Evolutionary conservation across 1,140 invertebrate genomes (phyloP).

Genomic region (Brachionus manjavacas): DNA sequence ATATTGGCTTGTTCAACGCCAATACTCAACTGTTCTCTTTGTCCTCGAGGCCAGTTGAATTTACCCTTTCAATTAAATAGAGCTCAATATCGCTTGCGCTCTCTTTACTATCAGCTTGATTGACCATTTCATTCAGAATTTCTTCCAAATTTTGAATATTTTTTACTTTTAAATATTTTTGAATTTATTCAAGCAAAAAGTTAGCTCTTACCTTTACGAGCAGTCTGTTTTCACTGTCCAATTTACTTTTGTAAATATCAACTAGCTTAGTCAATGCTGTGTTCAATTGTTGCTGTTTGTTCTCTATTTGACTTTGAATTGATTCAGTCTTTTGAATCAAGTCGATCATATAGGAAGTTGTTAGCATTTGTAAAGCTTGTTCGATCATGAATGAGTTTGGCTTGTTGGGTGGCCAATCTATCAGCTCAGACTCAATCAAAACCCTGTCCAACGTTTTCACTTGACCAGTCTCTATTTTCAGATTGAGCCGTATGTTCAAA

Average conservation of each 20-base stretch:
- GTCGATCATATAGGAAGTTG: background rate
- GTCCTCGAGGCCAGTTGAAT: background rate
- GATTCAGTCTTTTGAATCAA: background rate
- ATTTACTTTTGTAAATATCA: slow-evolving; percentile 1
- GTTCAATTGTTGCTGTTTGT: background rate
- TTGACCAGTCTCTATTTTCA: slow-evolving; percentile 1
- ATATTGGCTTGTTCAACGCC: background rate
- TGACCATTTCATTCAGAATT: background rate
- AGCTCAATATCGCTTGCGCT: background rate
- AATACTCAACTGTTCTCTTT: background rate
- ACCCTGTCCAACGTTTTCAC: background rate
- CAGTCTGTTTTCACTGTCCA: background rate
- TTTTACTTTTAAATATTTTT: background rate
- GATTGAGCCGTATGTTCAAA: background rate
- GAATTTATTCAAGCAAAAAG: background rate
- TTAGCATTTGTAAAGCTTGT: background rate
- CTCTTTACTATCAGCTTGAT: background rate
- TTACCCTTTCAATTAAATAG: background rate
- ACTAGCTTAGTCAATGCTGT: background rate
- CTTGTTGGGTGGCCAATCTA: background rate
- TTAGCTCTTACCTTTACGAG: background rate
- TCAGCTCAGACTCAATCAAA: background rate
- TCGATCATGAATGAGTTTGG: background rate
- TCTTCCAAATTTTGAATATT: background rate
- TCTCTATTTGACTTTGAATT: background rate